Conservation (phyloP, 2,113 vertebrate genomes). For the Prinia subflava region DNA sequence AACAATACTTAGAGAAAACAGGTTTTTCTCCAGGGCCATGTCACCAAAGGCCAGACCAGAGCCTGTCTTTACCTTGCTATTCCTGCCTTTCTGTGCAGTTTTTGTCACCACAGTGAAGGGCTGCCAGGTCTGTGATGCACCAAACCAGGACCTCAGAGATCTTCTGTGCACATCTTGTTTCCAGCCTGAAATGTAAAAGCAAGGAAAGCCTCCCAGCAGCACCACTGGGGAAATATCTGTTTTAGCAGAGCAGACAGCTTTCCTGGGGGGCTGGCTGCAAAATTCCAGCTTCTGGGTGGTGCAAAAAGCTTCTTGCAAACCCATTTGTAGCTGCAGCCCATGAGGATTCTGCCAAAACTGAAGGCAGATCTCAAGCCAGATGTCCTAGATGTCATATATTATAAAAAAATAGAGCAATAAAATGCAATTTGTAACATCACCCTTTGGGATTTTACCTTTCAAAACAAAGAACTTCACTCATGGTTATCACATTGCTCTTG, state of each 20-base stretch:
- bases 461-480: background rate
- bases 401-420: background rate
- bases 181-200: background rate
- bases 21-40: background rate
- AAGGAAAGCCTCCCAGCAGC: background rate
- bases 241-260: background rate
- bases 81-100: background rate
- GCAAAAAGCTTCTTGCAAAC: background rate
- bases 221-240: background rate
- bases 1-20: background rate
- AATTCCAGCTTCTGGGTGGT: background rate
- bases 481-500: background rate
- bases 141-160: background rate
- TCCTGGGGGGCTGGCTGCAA: background rate
- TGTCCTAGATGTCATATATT: background rate
- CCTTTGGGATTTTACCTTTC: background rate
- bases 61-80: background rate
- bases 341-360: background rate
- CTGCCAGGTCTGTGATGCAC: background rate
- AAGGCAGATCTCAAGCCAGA: background rate
- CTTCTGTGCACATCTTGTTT: rapidly evolving
- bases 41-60: background rate
- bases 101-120: background rate
- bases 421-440: background rate
- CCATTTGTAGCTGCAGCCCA: background rate